Evolutionary conservation across 1,140 invertebrate species (phyloP).

Genomic region (Danaus plexippus): DNA sequence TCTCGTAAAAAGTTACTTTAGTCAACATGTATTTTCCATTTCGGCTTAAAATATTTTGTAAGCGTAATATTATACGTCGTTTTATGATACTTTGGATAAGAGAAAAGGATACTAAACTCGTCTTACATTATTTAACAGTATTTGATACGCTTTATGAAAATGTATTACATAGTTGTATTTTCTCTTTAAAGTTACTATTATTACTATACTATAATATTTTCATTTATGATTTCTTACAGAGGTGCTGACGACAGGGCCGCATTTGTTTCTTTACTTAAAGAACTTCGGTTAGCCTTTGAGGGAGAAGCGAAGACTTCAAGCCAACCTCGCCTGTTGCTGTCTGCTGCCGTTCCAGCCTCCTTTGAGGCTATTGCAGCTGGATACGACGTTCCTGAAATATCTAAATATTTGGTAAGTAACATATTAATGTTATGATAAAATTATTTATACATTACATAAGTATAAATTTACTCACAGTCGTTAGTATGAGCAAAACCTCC

Average conservation of each 20-base stretch:
- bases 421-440: not conserved
- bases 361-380: slow-evolving; percentile 94
- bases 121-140: too few relatives aligned
- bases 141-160: too few relatives aligned
- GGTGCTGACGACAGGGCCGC: slow-evolving; percentile 87
- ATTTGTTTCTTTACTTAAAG: slow-evolving; percentile 86
- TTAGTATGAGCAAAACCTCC: too few relatives aligned
- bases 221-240: slow-evolving; percentile 54
- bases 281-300: slow-evolving; percentile 90
- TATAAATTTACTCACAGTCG: too few relatives aligned
- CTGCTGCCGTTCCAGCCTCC: slow-evolving; percentile 92
- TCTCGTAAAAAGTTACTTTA: slow-evolving; percentile 6
- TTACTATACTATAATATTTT: too few relatives aligned
- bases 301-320: slow-evolving; percentile 87
- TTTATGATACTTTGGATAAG: slow-evolving; percentile 3
- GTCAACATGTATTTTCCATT: slow-evolving; percentile 12
- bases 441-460: too few relatives aligned
- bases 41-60: not conserved
- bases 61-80: slow-evolving; percentile 2
- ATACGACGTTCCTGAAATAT: slow-evolving; percentile 95
- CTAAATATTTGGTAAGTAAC: slow-evolving; percentile 82
- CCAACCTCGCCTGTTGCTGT: slow-evolving; percentile 85
- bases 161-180: too few relatives aligned
- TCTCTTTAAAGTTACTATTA: too few relatives aligned
- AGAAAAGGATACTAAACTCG: too few relatives aligned